Percentiles rank a stretch among this genome's conserved stretches.
Conservation (phyloP, 2,113 vertebrate genomes). For the Sciurus niger region DNA sequence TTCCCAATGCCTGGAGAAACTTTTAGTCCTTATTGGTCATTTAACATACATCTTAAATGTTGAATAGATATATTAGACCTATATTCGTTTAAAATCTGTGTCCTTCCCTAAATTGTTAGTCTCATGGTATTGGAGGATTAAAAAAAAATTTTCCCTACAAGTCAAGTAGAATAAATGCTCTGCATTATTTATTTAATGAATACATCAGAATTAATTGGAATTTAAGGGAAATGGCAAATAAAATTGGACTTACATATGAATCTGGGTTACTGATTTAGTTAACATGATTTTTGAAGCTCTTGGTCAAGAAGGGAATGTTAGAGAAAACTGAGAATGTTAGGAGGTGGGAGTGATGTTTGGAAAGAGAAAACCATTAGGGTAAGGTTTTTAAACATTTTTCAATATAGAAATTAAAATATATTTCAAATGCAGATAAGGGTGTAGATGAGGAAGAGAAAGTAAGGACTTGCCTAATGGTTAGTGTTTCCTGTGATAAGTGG, state of each 20-base stretch:
- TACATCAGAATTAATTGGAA: neutral
- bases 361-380: neutral
- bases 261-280: neutral
- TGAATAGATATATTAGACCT: neutral
- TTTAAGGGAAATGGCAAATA: neutral
- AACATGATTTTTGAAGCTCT: neutral
- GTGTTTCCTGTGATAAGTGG: neutral
- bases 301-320: neutral
- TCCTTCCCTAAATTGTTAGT: neutral
- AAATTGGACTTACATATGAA: neutral
- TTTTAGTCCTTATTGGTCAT: neutral
- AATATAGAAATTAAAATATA: neutral
- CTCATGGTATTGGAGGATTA: accelerated
- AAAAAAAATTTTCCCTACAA: neutral
- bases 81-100: neutral
- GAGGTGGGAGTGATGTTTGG: too few species aligned
- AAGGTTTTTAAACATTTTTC: neutral
- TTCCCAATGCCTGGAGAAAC: neutral
- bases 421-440: neutral
- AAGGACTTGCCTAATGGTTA: neutral
- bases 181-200: constrained; percentile 11
- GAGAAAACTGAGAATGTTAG: neutral
- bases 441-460: neutral
- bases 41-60: neutral
- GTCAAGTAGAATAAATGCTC: neutral